phyloP scores from a whole-genome alignment of 2,797 vertebrate species.

The Percopsis omiscomaycus region DNA sequence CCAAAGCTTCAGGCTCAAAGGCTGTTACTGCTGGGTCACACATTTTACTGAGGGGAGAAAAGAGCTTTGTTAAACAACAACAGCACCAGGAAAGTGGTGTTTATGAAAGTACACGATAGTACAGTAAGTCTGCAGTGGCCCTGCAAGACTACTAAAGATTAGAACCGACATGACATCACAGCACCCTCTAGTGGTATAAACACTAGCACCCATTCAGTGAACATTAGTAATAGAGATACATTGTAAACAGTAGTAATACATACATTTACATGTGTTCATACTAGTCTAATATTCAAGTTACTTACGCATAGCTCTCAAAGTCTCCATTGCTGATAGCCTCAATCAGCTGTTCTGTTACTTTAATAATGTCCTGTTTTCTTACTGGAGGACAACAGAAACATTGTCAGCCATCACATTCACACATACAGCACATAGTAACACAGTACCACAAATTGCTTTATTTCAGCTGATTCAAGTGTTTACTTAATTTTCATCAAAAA shows the following conservation, averaged over 20 bases:
- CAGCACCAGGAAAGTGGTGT: no score
- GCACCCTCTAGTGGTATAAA: no score
- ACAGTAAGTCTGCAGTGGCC: no score
- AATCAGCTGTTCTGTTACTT: slow-evolving; percentile 91
- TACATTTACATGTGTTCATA: background rate
- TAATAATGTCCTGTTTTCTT: slow-evolving; percentile 34
- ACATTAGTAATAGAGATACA: no score
- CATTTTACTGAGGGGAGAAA: slow-evolving; percentile 86
- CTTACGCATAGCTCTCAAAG: slow-evolving; percentile 98
- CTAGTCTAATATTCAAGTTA: slow-evolving; percentile 32
- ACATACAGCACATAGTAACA: background rate
- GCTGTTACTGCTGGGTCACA: slow-evolving; percentile 97
- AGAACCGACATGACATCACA: no score
- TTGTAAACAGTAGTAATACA: no score
- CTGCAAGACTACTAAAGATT: no score
- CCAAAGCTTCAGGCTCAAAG: slow-evolving; percentile 94
- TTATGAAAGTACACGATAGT: no score
- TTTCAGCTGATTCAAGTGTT: no score
- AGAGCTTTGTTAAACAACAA: background rate
- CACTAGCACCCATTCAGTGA: background rate
- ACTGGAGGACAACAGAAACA: background rate
- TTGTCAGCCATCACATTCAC: background rate
- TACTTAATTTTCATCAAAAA: no score
- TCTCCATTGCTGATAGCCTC: slow-evolving; percentile 97
- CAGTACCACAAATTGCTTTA: no score